These are phyloP conservation scores for Pteria penguin DNA, from an alignment of 2,888 invertebrate species.

Conservation along the genomic window DNA sequence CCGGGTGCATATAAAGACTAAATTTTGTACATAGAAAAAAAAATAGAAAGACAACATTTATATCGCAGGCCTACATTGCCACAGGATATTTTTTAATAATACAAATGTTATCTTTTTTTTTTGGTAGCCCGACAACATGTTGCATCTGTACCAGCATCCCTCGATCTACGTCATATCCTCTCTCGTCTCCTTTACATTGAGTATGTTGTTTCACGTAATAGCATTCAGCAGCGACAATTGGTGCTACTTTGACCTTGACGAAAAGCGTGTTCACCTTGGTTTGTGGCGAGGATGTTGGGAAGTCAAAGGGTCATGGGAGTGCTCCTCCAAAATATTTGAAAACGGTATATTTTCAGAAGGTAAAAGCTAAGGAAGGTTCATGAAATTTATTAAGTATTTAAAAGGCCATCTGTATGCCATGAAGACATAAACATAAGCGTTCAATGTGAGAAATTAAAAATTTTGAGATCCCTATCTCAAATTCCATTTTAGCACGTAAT, in stretches of 20 bases:
- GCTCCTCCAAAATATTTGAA: slow-evolving; percentile 12
- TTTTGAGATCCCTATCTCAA: too few relatives aligned
- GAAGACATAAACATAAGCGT: too few relatives aligned
- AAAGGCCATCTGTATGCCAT: too few relatives aligned
- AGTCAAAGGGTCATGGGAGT: neutral
- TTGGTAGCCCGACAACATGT: neutral
- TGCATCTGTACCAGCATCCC: neutral
- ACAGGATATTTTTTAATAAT: neutral
- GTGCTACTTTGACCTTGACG: slow-evolving; percentile 19
- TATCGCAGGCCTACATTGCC: too few relatives aligned
- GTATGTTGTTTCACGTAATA: slow-evolving; percentile 24
- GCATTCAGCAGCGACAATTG: slow-evolving; percentile 24
- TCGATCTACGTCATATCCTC: neutral
- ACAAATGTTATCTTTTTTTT: neutral
- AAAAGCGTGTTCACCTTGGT: slow-evolving; percentile 14
- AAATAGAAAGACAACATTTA: too few relatives aligned
- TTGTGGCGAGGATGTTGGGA: slow-evolving; percentile 25
- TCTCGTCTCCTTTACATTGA: slow-evolving; percentile 1
- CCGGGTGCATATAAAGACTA: too few relatives aligned
- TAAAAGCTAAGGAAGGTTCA: too few relatives aligned
- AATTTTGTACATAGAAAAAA: too few relatives aligned
- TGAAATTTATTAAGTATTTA: too few relatives aligned
- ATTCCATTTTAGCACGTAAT: neutral
- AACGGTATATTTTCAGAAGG: slow-evolving; percentile 13
- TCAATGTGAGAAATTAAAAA: too few relatives aligned